A percentile compares a stretch with the other conserved stretches of the same genome.
Evolutionary conservation across 2,797 vertebrate species (phyloP).

Genomic region (Triplophysa bombifrons): DNA sequence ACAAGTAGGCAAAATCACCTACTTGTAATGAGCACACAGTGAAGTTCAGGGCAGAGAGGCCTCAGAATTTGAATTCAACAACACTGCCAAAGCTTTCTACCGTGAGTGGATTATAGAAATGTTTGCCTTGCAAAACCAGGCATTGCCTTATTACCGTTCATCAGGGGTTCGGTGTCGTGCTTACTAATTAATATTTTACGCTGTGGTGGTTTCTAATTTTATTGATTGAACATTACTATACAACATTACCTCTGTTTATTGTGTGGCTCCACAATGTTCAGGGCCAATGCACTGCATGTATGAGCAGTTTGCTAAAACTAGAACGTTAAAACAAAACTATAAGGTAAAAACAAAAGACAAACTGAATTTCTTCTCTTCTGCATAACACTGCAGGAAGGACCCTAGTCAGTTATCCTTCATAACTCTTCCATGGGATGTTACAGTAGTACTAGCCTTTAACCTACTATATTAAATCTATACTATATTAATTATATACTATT

Average conservation of each 20-base stretch:
- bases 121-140: conserved; percentile 25
- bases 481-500: no score
- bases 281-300: conserved; percentile 54
- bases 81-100: conserved; percentile 28
- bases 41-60: conserved; percentile 10
- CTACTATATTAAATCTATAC: no score
- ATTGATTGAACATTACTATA: conserved; percentile 33
- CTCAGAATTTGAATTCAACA: background rate
- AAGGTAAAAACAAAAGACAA: background rate
- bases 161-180: conserved; percentile 21
- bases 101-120: background rate
- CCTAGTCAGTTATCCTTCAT: background rate
- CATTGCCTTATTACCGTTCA: conserved; percentile 30
- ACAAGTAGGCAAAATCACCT: background rate
- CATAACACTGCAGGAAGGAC: background rate
- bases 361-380: background rate
- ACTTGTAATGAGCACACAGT: conserved; percentile 11
- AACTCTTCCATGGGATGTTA: background rate
- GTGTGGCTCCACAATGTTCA: conserved; percentile 15
- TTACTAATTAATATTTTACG: conserved; percentile 41
- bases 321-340: background rate
- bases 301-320: conserved; percentile 9
- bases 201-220: conserved; percentile 11
- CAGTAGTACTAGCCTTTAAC: no score
- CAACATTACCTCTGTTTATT: conserved; percentile 26